Percentiles rank a stretch among this genome's conserved stretches.
Conservation (phyloP, 1,140 invertebrate genomes). For the Camponotus vicinus region DNA sequence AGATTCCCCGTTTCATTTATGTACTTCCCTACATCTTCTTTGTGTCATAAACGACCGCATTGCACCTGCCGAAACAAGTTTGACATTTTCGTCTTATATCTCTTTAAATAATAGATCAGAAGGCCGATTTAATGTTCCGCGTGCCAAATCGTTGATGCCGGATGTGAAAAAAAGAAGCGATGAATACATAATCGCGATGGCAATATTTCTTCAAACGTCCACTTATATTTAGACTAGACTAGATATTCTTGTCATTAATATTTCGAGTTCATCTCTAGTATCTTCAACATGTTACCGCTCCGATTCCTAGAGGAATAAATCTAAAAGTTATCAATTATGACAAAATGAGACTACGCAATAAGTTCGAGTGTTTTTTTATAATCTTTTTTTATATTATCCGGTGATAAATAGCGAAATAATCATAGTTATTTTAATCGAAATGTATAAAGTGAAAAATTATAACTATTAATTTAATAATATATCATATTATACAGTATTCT, state of each 20-base stretch:
- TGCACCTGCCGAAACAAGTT: background rate
- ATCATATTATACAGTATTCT: background rate
- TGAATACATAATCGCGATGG: conserved; percentile 24
- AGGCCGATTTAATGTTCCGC: background rate
- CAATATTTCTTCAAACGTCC: conserved; percentile 35
- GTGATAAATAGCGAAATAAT: background rate
- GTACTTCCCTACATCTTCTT: background rate
- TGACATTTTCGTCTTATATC: conserved; percentile 34
- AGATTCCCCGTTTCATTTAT: conserved; percentile 13
- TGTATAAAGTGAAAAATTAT: background rate
- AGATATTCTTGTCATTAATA: conserved; percentile 39
- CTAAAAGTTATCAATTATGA: background rate
- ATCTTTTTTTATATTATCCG: background rate
- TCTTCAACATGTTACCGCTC: conserved; percentile 8
- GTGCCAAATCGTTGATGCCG: background rate
- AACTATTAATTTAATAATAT: background rate
- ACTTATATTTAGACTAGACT: conserved; percentile 43
- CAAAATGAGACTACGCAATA: background rate
- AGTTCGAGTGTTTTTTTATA: background rate
- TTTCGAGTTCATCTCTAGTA: background rate
- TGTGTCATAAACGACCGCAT: conserved; percentile 11
- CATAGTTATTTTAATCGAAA: background rate
- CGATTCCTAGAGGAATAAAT: conserved; percentile 9
- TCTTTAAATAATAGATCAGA: conserved; percentile 16
- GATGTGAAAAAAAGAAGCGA: background rate